A percentile compares a stretch with the other conserved stretches of the same genome.
phyloP scores from a whole-genome alignment of 2,888 invertebrate genomes.

The Papilio demoleus region DNA sequence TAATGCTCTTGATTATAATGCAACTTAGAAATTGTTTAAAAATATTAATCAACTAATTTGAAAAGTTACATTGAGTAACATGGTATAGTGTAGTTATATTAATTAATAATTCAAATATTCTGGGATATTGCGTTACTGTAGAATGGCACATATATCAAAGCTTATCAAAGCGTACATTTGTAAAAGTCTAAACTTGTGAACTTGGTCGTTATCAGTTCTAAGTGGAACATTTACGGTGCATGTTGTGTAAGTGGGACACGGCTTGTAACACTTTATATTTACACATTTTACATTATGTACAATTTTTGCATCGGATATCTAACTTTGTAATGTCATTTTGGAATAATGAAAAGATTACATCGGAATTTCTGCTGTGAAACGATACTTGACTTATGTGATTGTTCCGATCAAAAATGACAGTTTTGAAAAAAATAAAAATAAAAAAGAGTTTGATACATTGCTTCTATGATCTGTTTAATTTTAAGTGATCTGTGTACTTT shows the following conservation, averaged over 20 bases:
- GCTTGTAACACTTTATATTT: slow-evolving; percentile 20
- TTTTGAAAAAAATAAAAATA: too few species aligned
- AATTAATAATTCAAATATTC: not conserved
- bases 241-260: slow-evolving; percentile 29
- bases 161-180: slow-evolving; percentile 35
- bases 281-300: slow-evolving; percentile 1
- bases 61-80: too few species aligned
- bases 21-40: too few species aligned
- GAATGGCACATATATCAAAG: slow-evolving; percentile 22
- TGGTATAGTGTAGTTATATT: too few species aligned
- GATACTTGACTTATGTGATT: too few species aligned
- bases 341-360: not conserved
- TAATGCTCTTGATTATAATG: too few species aligned
- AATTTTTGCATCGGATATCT: slow-evolving; percentile 5
- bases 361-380: not conserved
- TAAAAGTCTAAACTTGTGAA: slow-evolving; percentile 37
- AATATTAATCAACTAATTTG: too few species aligned
- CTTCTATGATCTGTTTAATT: too few species aligned
- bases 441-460: too few species aligned
- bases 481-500: too few species aligned
- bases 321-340: not conserved
- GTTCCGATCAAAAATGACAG: too few species aligned
- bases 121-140: not conserved
- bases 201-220: slow-evolving; percentile 33
- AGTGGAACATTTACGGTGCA: slow-evolving; percentile 32